A percentile compares a stretch with the other conserved stretches of the same genome.
phyloP scores from a whole-genome alignment of 2,888 invertebrate species.

The Caenorhabditis doughertyi region DNA sequence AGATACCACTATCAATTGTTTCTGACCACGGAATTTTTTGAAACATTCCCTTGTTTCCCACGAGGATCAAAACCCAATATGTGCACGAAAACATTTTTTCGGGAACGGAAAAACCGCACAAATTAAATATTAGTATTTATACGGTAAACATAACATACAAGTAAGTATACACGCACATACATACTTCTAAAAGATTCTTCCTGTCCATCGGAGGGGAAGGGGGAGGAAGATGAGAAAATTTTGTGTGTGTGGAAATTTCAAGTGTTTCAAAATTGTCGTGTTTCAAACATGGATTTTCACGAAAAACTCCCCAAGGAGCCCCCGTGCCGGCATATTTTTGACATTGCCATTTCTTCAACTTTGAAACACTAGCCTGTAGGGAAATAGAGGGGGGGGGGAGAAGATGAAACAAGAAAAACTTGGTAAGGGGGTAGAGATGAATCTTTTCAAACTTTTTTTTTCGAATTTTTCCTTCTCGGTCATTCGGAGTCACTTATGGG shows the following conservation, averaged over 20 bases:
- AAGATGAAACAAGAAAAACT: background rate
- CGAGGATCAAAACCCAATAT: conserved; percentile 25
- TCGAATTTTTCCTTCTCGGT: conserved; percentile 3
- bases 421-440: background rate
- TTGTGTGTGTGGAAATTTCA: conserved; percentile 21
- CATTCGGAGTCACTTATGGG: background rate
- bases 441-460: conserved; percentile 10
- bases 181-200: conserved; percentile 34
- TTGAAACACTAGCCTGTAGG: conserved; percentile 46
- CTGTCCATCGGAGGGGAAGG: background rate
- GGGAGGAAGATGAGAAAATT: conserved; percentile 19
- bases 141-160: conserved; percentile 33
- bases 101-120: background rate
- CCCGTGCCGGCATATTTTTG: conserved; percentile 38
- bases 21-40: background rate
- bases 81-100: conserved; percentile 12
- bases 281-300: conserved; percentile 46
- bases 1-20: background rate
- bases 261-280: conserved; percentile 46
- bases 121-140: conserved; percentile 3
- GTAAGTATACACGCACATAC: conserved; percentile 24
- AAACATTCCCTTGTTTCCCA: background rate
- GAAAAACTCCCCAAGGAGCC: conserved; percentile 36
- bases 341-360: conserved; percentile 42
- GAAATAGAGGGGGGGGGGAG: conserved; percentile 2